A percentile compares a stretch with the other conserved stretches of the same genome.
These are phyloP conservation scores for Monochamus saltuarius DNA, from an alignment of 1,140 invertebrate species.

Conservation along the genomic window DNA sequence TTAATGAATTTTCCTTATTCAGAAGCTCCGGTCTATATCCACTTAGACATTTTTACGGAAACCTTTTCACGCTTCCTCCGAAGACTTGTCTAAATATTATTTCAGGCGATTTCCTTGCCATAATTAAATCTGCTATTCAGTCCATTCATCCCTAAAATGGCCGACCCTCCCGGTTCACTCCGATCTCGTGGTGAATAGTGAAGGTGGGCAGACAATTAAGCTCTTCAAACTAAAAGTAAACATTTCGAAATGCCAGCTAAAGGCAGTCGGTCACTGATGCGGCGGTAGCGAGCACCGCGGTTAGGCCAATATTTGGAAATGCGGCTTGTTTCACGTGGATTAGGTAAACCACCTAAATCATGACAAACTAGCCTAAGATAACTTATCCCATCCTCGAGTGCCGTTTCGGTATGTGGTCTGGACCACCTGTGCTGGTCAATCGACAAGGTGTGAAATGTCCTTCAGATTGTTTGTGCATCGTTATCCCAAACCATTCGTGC, in stretches of 20 bases:
- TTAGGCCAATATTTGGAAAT: constrained; percentile 19
- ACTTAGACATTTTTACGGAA: constrained; percentile 9
- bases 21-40: neutral
- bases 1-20: too few relatives aligned
- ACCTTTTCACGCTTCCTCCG: constrained; percentile 30
- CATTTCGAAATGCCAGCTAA: constrained; percentile 16
- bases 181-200: constrained; percentile 8
- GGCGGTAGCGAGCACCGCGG: constrained; percentile 7
- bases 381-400: constrained; percentile 21
- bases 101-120: constrained; percentile 41
- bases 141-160: neutral
- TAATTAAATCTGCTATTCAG: constrained; percentile 37
- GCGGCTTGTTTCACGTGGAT: constrained; percentile 11
- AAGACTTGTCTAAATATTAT: constrained; percentile 42
- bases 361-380: constrained; percentile 32
- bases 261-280: constrained; percentile 12
- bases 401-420: constrained; percentile 15
- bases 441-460: constrained; percentile 18
- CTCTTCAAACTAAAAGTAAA: constrained; percentile 33
- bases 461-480: too few relatives aligned
- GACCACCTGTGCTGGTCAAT: constrained; percentile 23
- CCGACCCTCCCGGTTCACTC: neutral
- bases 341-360: constrained; percentile 27
- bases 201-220: constrained; percentile 24
- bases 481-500: neutral